phyloP scores from a whole-genome alignment of 2,797 vertebrate genomes.

The Siniperca undulata region DNA sequence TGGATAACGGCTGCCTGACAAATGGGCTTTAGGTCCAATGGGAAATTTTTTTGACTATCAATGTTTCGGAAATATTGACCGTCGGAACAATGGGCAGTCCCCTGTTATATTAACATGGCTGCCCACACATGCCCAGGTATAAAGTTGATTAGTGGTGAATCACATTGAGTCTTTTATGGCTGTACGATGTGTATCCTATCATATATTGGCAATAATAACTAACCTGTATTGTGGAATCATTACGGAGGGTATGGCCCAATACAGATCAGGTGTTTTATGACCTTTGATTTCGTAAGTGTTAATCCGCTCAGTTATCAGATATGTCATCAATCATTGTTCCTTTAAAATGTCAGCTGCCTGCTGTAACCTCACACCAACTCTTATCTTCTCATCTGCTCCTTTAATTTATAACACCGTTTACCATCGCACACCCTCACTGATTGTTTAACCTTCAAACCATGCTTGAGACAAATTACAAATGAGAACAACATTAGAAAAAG shows the following conservation, averaged over 20 bases:
- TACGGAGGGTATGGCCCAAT: neutral
- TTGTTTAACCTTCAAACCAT: neutral
- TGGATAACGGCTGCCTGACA: no score
- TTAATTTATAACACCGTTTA: constrained; percentile 18
- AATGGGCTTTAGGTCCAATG: no score
- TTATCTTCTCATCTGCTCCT: constrained; percentile 16
- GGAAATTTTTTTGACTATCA: no score
- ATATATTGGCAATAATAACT: neutral
- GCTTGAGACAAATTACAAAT: neutral
- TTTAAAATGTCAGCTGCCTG: neutral
- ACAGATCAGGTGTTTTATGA: constrained; percentile 1
- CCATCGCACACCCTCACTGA: neutral
- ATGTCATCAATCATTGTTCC: constrained; percentile 28
- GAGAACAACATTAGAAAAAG: neutral
- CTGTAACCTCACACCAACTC: constrained; percentile 1
- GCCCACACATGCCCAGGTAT: neutral
- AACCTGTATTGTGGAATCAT: neutral
- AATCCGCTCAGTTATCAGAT: constrained; percentile 16
- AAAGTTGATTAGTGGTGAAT: neutral
- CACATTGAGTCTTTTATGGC: neutral
- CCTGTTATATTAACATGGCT: neutral
- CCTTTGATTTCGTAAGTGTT: constrained; percentile 12
- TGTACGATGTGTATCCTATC: neutral
- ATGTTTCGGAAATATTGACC: no score
- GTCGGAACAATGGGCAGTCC: no score